Evolutionary conservation across 2,888 invertebrate species (phyloP), one percentile per base, ranked within the genome.

Genomic region (Drosophila niveifrons): DNA sequence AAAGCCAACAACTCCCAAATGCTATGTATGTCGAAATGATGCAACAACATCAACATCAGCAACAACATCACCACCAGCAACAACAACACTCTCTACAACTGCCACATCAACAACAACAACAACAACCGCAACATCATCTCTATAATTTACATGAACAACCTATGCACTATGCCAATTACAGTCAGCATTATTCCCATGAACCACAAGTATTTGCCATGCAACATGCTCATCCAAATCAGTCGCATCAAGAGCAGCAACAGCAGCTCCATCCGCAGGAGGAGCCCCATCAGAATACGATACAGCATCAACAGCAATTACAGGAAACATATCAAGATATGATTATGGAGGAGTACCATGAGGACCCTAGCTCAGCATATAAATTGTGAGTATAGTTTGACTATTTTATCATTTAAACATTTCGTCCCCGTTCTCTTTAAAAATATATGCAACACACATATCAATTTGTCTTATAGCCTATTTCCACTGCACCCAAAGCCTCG

Each of bases 331-430:
- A 91, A 58, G 92, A 91, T 55, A 73, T 92, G 9, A 89, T 92
- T 78, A 91, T 91, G 72, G 92, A 92, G 23, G 92, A 92, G 23
- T 90, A 90, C 48, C 90, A 90, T 8, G 91, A 92, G 13, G 90
- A 91, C 59, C 89, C 87, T 0, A 86, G 72, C 17, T 75, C 84
- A 15, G 80, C 90, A 13, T 92, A 87, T 68, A 92, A 92, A 89
- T 70, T 92, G 92, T 92, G 80, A 92, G 92, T 91, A 80, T 65
- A 75, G 72, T 82, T 68, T 78, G 57, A 67, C 8, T 18, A 34
- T 31, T 13, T 18, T 17, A 13, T 13, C 6, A 23, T 23, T n/a
- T n/a, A 23, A 6, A 3, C 23, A 23, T 23, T 23, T 6, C 23
- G 23, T 13, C 15, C 39, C 13, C 13, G 31, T 31, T 39, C 39